Conservation (phyloP, 2,113 vertebrate genomes). For the Burhinus oedicnemus region DNA sequence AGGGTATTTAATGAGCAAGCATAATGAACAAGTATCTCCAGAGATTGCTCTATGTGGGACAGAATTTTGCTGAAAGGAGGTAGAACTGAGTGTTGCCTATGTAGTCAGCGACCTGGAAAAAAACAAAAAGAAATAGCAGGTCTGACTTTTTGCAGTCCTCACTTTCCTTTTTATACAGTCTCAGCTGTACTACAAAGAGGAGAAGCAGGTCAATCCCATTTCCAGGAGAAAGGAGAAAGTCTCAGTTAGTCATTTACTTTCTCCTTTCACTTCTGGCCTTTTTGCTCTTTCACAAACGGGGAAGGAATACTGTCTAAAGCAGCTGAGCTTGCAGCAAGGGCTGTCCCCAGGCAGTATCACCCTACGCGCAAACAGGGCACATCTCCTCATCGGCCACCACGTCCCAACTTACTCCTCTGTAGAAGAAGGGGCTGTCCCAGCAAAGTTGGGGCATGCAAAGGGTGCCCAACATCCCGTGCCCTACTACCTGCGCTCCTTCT, state of each 20-base stretch:
- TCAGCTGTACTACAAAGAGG: neutral
- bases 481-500: neutral
- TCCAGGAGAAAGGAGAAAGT: neutral
- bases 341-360: neutral
- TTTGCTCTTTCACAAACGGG: neutral
- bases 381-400: accelerated
- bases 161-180: neutral
- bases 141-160: neutral
- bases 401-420: accelerated
- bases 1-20: neutral
- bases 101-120: neutral
- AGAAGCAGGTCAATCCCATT: neutral
- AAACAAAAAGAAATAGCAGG: neutral
- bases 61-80: neutral
- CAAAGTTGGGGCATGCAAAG: neutral
- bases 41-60: neutral
- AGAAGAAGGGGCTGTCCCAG: neutral
- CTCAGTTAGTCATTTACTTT: neutral
- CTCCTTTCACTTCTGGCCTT: neutral
- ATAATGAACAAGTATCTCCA: neutral
- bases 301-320: neutral
- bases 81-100: neutral
- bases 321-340: neutral
- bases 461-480: neutral
- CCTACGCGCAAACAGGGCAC: neutral